phyloP scores from a whole-genome alignment of 2,888 invertebrate species.

The Metallyticus violacea region DNA sequence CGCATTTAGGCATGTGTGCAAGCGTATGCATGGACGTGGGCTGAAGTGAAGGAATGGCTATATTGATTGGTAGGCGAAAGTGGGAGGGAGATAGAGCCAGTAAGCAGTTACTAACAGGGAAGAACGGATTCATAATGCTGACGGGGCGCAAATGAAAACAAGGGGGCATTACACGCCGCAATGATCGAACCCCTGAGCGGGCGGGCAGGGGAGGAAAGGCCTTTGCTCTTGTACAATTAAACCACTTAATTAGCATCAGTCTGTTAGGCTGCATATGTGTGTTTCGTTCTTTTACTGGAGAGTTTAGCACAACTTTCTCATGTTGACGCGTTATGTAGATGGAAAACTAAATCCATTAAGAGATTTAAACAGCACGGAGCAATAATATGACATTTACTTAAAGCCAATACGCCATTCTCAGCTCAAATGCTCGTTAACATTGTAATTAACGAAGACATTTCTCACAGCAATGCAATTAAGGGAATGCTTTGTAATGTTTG shows the following conservation, averaged over 20 bases:
- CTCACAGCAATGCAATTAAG: no score
- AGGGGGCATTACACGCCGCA: conserved; percentile 1
- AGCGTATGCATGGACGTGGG: background rate
- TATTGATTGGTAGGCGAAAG: background rate
- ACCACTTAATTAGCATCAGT: conserved; percentile 25
- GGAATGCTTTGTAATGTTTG: no score
- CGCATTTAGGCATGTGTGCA: background rate
- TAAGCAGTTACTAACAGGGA: background rate
- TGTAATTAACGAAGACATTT: no score
- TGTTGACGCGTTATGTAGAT: no score
- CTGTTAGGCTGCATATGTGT: background rate
- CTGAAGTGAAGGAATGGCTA: background rate
- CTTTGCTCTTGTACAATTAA: conserved; percentile 7
- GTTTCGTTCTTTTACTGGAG: no score
- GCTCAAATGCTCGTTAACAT: no score
- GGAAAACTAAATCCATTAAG: no score
- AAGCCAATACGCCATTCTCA: no score
- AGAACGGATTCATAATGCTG: conserved; percentile 7
- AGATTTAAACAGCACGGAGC: no score
- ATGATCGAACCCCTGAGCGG: background rate
- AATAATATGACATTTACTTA: no score
- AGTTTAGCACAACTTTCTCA: no score
- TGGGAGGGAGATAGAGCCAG: background rate
- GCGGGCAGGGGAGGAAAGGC: background rate
- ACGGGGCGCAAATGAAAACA: conserved; percentile 19